Percentiles rank a stretch among this genome's conserved stretches.
Evolutionary conservation across 2,113 vertebrate species (phyloP).

Genomic region (Etheostoma cragini): DNA sequence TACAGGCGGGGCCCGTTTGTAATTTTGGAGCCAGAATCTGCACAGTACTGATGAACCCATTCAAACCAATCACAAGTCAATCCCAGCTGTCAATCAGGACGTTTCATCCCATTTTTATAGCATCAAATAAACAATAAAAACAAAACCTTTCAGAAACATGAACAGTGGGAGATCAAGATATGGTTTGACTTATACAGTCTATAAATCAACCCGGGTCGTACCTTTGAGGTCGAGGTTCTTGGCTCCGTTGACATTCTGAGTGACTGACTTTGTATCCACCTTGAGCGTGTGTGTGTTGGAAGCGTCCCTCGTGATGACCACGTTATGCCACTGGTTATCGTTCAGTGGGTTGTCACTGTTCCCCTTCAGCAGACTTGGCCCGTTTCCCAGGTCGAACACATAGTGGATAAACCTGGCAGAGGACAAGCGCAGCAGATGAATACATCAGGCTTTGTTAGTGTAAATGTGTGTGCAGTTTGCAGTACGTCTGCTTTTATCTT

Average conservation of each 20-base stretch:
- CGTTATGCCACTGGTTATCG: slow-evolving; percentile 98
- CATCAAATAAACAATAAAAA: no score
- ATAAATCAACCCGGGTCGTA: no score
- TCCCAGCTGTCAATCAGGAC: no score
- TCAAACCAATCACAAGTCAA: no score
- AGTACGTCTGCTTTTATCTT: slow-evolving; percentile 2
- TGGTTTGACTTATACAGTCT: no score
- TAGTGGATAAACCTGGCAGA: slow-evolving; percentile 94
- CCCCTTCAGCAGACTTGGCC: slow-evolving; percentile 96
- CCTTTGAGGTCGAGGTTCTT: slow-evolving; percentile 99
- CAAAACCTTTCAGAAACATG: no score
- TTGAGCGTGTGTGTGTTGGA: slow-evolving; percentile 96
- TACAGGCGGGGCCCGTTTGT: no score
- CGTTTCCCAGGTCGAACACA: slow-evolving; percentile 96
- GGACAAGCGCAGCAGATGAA: slow-evolving; percentile 8
- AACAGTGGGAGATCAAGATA: no score
- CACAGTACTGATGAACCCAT: no score
- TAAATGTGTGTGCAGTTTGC: neutral
- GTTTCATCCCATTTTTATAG: no score
- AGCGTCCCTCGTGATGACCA: slow-evolving; percentile 94
- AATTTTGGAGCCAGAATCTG: no score
- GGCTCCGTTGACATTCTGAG: slow-evolving; percentile 98
- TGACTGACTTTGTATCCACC: slow-evolving; percentile 94
- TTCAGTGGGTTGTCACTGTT: slow-evolving; percentile 95
- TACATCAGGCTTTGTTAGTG: neutral